Base-by-base conservation (phyloP, 1,140 invertebrate genomes). In the Drosophila nasuta region DNA sequence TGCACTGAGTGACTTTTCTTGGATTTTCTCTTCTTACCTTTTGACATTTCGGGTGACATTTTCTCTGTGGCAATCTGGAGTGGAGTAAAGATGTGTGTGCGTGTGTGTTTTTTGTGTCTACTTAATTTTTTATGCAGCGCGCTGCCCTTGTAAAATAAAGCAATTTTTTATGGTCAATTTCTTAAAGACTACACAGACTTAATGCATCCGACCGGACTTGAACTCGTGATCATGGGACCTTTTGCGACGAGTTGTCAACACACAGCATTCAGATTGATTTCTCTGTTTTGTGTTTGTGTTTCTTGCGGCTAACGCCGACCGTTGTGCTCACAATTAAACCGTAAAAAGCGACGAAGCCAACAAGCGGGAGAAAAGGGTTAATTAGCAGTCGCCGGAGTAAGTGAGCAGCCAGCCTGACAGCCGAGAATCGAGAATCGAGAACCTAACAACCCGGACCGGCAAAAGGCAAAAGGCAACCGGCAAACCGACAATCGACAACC, bases 141-240 rank as follows among this genome's bases (percentile, higher is more conserved):
- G 51, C 28, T 68, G 25, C 57, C 52, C 82, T 81, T 79, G 65
- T 72, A 77, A 80, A 85, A 82, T 91, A 76, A 86, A 79, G 79
- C 81, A 77, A 91, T 91, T 90, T 88, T 90, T 91, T 86, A 91
- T 91, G 82, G 90, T 79, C 72, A 75, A 90, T 91, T 91, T 91
- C 77, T 67, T 79, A 83, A 88, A 75, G 77, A 64, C 35, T 38
- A 38, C 35, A 38, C 79, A 72, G 60, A 79, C 77, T 75, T 81
- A 82, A 75, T 89, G 75, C 85, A 75, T 69, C 45, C 72, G 46
- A 30, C 28, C 13, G 38, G 51, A 56, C 70, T 49, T 62, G 10
- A 71, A 77, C 77, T 83, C 46, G 41, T 60, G 56, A 67, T 77
- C 46, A 63, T 17, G 46, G 65, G 52, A 71, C 54, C 60, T 59